These are phyloP conservation scores for Psephotus haematonotus DNA, from an alignment of 2,113 vertebrate genomes.

Conservation along the genomic window DNA sequence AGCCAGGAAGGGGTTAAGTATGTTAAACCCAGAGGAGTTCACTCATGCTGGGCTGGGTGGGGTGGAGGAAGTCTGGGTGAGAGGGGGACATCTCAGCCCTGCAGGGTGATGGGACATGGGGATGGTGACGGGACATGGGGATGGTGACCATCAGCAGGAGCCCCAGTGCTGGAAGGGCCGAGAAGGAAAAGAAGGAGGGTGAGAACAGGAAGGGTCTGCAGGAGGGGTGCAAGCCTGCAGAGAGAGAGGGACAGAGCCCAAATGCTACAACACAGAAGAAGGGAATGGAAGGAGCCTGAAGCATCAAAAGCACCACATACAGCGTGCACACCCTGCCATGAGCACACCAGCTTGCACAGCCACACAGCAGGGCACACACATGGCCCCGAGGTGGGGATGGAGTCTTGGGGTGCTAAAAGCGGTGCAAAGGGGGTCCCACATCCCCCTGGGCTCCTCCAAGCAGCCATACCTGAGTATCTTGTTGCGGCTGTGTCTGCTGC, in stretches of 20 bases:
- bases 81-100: background rate
- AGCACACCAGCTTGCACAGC: background rate
- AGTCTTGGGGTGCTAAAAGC: background rate
- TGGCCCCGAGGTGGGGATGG: fast-evolving
- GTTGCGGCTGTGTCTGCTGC: conserved; percentile 94
- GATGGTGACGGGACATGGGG: background rate
- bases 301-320: fast-evolving
- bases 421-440: fast-evolving
- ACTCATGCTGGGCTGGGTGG: background rate
- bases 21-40: background rate
- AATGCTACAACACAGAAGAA: background rate
- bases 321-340: fast-evolving
- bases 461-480: conserved; percentile 89
- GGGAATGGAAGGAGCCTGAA: fast-evolving
- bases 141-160: background rate
- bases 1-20: background rate
- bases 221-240: background rate
- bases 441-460: background rate
- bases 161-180: background rate
- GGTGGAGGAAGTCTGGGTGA: too few species aligned
- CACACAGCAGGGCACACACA: background rate
- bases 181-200: background rate
- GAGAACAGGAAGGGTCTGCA: background rate
- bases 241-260: background rate
- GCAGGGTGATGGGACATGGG: background rate